Base-by-base conservation (phyloP, 2,113 vertebrate species). In the Callaeas wilsoni region DNA sequence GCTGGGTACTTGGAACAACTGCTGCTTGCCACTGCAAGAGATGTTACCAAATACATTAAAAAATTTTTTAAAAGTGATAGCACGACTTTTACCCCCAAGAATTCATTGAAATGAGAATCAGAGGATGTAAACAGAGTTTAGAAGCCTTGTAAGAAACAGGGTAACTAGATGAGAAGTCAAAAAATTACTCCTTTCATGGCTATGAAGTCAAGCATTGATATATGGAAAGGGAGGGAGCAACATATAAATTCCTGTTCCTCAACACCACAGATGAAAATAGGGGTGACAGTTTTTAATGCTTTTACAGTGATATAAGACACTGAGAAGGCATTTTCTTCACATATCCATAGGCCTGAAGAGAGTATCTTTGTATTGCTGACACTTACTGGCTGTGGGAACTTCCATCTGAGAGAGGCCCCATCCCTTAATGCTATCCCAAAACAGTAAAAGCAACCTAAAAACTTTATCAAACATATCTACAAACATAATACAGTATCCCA, bases 191-290 rank as follows among this genome's bases (percentile, higher is more conserved):
- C 6, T 59, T 89, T 87, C 42, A 14, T 35, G 50, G 52, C 78
- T 29, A 76, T 23, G 13, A 83, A 68, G 42, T 62, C 57, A 78
- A 74, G 49, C 15, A 42, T 39, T 49, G 32, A 49, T 9, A 12
- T 3, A 44, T 7, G 7, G 3, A 8, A 14, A 63, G 8, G 6
- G 4, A 13, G 2, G 16, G 14, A 47, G 15, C 8, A 35, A 47
- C 50, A 78, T 20, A 60, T 4, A 87, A 65, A 85, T 46, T 85
- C 50, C 33, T 65, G n/a, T n/a, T 95, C 42, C 68, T 69, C 26
- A 91, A 64, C 8, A 70, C 18, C 35, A 33, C n/a, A 44, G n/a
- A 8, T 39, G 22, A 30, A 84, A 67, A 83, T 4, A 87, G 39
- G 8, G 30, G 90, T 37, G 26, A 69, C 5, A 53, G 12, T 7